Evolutionary conservation across 1,140 invertebrate species (phyloP).

Genomic region (Sminthurides bifidus): DNA sequence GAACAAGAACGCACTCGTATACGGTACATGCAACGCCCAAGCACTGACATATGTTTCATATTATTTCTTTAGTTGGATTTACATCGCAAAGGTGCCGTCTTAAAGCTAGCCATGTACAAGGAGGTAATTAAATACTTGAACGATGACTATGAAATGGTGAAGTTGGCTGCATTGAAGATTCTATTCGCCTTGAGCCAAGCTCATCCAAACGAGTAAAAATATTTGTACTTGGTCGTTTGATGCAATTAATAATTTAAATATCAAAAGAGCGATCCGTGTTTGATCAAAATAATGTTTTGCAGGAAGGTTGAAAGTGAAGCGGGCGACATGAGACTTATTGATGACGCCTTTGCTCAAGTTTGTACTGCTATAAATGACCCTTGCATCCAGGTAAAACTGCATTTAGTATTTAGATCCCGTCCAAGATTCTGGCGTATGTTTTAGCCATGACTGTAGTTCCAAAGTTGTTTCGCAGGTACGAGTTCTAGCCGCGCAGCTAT

Average conservation of each 20-base stretch:
- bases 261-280: too few relatives aligned
- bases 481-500: slow-evolving; percentile 60
- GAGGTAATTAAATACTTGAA: slow-evolving; percentile 67
- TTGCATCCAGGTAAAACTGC: slow-evolving; percentile 38
- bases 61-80: slow-evolving; percentile 42
- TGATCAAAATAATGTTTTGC: too few relatives aligned
- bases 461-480: slow-evolving; percentile 47
- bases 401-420: neutral
- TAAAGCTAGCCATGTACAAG: slow-evolving; percentile 65
- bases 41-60: slow-evolving; percentile 1
- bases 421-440: neutral
- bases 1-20: too few relatives aligned
- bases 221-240: too few relatives aligned
- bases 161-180: slow-evolving; percentile 70
- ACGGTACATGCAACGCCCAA: too few relatives aligned
- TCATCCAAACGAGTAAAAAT: slow-evolving; percentile 79
- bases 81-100: slow-evolving; percentile 62
- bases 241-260: slow-evolving; percentile 8
- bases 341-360: slow-evolving; percentile 93
- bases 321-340: slow-evolving; percentile 69
- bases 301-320: slow-evolving; percentile 53
- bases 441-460: slow-evolving; percentile 11
- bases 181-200: slow-evolving; percentile 72
- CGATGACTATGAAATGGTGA: slow-evolving; percentile 90
- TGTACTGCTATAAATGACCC: slow-evolving; percentile 88